A percentile compares a stretch with the other conserved stretches of the same genome.
These are phyloP conservation scores for Pseudochirops cupreus DNA, from an alignment of 2,797 vertebrate species.

Conservation along the genomic window DNA sequence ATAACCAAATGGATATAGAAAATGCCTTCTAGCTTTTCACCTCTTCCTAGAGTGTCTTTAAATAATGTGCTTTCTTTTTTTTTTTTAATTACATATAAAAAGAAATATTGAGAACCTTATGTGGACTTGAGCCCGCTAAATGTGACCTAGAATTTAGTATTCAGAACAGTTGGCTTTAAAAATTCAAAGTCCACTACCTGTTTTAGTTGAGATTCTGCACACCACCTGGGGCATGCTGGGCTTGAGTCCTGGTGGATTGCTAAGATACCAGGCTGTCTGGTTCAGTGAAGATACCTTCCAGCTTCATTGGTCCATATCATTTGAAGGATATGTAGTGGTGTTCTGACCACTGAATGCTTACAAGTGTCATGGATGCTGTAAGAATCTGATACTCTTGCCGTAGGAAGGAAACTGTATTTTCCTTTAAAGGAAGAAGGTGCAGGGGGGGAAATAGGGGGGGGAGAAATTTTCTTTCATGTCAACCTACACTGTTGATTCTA, in stretches of 20 bases:
- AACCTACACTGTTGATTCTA: constrained; percentile 62
- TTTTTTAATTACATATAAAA: constrained; percentile 1
- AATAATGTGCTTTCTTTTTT: constrained; percentile 29
- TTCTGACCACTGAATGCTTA: constrained; percentile 87
- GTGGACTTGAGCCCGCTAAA: constrained; percentile 28
- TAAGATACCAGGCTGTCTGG: constrained; percentile 83
- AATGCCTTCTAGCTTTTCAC: constrained; percentile 63
- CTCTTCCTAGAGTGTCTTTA: constrained; percentile 40
- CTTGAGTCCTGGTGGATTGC: constrained; percentile 81
- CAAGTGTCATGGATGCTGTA: constrained; percentile 86
- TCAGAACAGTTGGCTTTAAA: constrained; percentile 76
- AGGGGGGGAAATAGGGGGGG: constrained; percentile 44
- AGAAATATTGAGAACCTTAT: constrained; percentile 39
- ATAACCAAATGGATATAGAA: constrained; percentile 60
- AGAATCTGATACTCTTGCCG: constrained; percentile 83
- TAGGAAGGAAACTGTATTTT: constrained; percentile 73
- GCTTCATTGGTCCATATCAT: constrained; percentile 88
- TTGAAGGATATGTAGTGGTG: constrained; percentile 86
- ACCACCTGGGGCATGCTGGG: constrained; percentile 66
- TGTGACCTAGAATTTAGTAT: constrained; percentile 65
- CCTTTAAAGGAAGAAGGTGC: constrained; percentile 19
- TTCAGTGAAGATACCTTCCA: constrained; percentile 83
- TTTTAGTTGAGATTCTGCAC: constrained; percentile 61
- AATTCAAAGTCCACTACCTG: constrained; percentile 70
- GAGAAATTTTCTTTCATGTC: constrained; percentile 50